Percentiles rank a stretch among this genome's conserved stretches.
phyloP scores from a whole-genome alignment of 2,113 vertebrate genomes.

The Butastur rufipennis region DNA sequence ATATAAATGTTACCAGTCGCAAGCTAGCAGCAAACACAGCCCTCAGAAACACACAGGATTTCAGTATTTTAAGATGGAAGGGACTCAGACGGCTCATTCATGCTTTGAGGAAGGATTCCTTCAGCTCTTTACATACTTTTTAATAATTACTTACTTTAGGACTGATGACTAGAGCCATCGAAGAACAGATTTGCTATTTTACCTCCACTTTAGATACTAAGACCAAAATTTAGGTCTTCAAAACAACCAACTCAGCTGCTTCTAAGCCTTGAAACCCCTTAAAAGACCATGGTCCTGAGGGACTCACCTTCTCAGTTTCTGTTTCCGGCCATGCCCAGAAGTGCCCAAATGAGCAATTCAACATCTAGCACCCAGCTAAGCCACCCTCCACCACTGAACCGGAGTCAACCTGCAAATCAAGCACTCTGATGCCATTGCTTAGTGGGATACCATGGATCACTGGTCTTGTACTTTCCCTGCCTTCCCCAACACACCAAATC shows the following conservation, averaged over 20 bases:
- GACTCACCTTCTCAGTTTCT: not conserved
- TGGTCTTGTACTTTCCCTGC: not conserved
- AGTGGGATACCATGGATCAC: not conserved
- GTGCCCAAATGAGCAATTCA: not conserved
- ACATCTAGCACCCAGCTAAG: not conserved
- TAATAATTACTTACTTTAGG: not conserved
- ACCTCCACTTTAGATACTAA: not conserved
- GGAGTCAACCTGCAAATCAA: not conserved
- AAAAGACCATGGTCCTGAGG: not conserved
- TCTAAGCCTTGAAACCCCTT: not conserved
- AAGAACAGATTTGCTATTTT: not conserved
- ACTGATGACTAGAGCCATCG: not conserved
- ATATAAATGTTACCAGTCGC: accelerated
- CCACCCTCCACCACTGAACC: not conserved
- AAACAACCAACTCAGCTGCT: not conserved
- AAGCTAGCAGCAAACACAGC: not conserved
- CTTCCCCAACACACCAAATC: not conserved
- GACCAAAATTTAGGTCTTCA: not conserved
- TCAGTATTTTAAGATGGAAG: not conserved
- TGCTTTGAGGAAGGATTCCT: not conserved
- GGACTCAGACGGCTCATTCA: not conserved
- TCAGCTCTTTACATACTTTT: not conserved
- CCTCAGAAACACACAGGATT: not conserved
- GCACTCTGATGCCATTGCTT: not conserved
- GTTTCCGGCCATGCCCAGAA: not conserved